Percentiles rank a stretch among this genome's conserved stretches.
These are phyloP conservation scores for Neolamprologus hecqui DNA, from an alignment of 2,113 vertebrate species.

Conservation along the genomic window DNA sequence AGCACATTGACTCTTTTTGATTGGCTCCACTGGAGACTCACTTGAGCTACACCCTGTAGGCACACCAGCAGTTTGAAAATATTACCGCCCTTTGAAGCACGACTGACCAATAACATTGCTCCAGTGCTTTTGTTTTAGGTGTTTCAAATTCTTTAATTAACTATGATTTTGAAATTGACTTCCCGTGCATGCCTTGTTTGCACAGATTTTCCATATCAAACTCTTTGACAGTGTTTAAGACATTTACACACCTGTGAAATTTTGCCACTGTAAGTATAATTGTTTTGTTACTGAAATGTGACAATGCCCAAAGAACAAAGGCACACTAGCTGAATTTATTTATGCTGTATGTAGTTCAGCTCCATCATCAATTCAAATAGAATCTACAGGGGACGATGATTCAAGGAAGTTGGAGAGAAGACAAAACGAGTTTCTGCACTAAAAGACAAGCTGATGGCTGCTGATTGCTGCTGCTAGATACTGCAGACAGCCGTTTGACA, in stretches of 20 bases:
- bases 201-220: not conserved
- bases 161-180: not conserved
- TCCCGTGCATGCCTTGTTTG: not conserved
- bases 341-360: not conserved
- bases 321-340: not conserved
- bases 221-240: not conserved
- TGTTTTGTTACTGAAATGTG: not conserved
- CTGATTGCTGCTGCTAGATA: constrained; percentile 53
- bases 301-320: not conserved
- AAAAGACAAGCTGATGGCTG: constrained; percentile 38
- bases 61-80: not conserved
- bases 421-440: constrained; percentile 27
- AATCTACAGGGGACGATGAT: not conserved
- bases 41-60: not conserved
- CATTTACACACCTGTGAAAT: not conserved
- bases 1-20: not conserved
- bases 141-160: not conserved
- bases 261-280: not conserved
- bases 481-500: constrained; percentile 29
- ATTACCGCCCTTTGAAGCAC: not conserved
- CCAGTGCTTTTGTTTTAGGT: not conserved
- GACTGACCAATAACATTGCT: not conserved
- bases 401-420: not conserved
- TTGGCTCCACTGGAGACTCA: not conserved
- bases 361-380: not conserved